Percentiles rank a stretch among this genome's conserved stretches.
Conservation (phyloP, 2,113 vertebrate species). For the Labrus mixtus region DNA sequence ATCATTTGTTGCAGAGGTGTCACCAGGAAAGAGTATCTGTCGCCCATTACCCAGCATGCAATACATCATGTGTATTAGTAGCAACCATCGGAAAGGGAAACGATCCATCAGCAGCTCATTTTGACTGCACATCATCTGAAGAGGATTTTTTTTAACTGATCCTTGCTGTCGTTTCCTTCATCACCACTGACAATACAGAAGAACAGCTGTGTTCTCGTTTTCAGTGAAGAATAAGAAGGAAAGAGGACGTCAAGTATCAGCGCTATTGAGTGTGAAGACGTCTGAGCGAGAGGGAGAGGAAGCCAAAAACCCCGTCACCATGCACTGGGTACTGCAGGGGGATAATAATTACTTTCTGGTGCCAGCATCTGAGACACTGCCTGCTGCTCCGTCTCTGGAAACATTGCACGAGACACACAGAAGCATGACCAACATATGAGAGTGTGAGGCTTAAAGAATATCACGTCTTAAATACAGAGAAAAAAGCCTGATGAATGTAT, state of each 20-base stretch:
- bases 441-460: conserved; percentile 50
- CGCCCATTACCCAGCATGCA: conserved; percentile 78
- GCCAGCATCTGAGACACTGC: conserved; percentile 87
- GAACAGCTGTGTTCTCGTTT: not conserved
- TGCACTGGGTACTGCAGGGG: conserved; percentile 81
- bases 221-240: conserved; percentile 48
- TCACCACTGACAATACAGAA: conserved; percentile 26
- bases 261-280: conserved; percentile 37
- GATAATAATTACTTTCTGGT: conserved; percentile 96
- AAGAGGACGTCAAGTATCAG: conserved; percentile 29
- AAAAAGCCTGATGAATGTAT: conserved; percentile 16
- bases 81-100: conserved; percentile 50
- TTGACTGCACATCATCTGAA: conserved; percentile 40
- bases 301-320: conserved; percentile 90
- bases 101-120: conserved; percentile 42
- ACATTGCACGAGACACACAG: conserved; percentile 84
- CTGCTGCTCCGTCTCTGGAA: conserved; percentile 87
- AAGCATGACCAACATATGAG: conserved; percentile 75
- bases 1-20: conserved; percentile 17
- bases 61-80: conserved; percentile 69
- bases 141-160: conserved; percentile 29
- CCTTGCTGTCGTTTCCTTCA: conserved; percentile 48
- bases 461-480: conserved; percentile 20
- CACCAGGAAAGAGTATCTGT: conserved; percentile 46
- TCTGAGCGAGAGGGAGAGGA: conserved; percentile 64